phyloP scores from a whole-genome alignment of 2,113 vertebrate species.

The Nansenia antarctica region DNA sequence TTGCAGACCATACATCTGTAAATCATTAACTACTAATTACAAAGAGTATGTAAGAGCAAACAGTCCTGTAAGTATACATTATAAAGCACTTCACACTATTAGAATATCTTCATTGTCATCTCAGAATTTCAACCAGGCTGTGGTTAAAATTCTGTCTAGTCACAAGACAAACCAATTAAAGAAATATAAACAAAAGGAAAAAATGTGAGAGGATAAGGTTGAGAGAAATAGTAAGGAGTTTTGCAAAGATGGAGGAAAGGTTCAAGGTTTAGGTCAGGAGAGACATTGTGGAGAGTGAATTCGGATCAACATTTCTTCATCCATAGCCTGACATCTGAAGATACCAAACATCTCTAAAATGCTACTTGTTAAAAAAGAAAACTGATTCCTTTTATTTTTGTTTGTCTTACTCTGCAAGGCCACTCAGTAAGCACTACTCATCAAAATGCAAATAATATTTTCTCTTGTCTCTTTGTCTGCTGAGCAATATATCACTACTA shows the following conservation, averaged over 20 bases:
- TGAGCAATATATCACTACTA: not conserved
- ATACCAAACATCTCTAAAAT: slow-evolving; percentile 24
- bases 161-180: slow-evolving; percentile 73
- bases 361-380: not conserved
- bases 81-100: slow-evolving; percentile 49
- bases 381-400: slow-evolving; percentile 19
- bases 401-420: slow-evolving; percentile 43
- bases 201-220: slow-evolving; percentile 77
- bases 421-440: slow-evolving; percentile 50
- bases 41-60: slow-evolving; percentile 38
- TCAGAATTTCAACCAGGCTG: slow-evolving; percentile 76
- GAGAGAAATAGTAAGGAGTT: slow-evolving; percentile 70
- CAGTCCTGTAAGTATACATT: slow-evolving; percentile 52
- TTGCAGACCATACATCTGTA: slow-evolving; percentile 35
- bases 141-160: slow-evolving; percentile 78
- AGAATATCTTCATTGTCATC: slow-evolving; percentile 60
- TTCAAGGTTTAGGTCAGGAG: slow-evolving; percentile 60
- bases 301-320: slow-evolving; percentile 72
- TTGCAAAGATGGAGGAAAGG: slow-evolving; percentile 74
- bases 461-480: slow-evolving; percentile 28
- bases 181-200: slow-evolving; percentile 67
- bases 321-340: slow-evolving; percentile 73
- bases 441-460: slow-evolving; percentile 54
- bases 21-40: slow-evolving; percentile 56
- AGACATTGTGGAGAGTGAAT: slow-evolving; percentile 64